phyloP scores from a whole-genome alignment of 2,113 vertebrate genomes.

The Myrmecophaga tridactyla region DNA sequence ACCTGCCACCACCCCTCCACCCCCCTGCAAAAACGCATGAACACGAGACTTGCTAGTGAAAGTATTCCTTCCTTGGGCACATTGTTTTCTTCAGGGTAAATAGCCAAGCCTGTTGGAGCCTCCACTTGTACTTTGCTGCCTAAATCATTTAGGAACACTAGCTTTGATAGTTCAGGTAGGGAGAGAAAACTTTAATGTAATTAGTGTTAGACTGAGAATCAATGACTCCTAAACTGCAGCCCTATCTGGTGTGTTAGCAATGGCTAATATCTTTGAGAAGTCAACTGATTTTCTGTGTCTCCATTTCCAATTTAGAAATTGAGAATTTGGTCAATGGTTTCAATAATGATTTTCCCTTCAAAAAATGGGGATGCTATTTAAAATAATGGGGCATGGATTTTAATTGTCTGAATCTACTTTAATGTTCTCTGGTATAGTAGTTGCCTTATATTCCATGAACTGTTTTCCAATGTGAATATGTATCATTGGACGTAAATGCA shows the following conservation, averaged over 20 bases:
- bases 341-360: neutral
- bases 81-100: neutral
- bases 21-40: too few relatives aligned
- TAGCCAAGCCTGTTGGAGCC: neutral
- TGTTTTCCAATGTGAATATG: neutral
- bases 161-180: neutral
- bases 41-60: neutral
- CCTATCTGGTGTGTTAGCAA: neutral
- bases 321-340: neutral
- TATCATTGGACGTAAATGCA: neutral
- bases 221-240: neutral
- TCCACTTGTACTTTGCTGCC: neutral
- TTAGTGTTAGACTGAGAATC: neutral
- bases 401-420: neutral
- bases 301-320: neutral
- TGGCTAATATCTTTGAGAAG: neutral
- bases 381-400: neutral
- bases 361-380: neutral
- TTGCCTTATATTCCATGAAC: neutral
- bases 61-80: fast-evolving
- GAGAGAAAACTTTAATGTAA: neutral
- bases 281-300: neutral
- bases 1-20: too few relatives aligned
- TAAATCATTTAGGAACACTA: neutral
- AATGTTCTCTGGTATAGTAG: neutral